Conservation (phyloP, 2,113 vertebrate genomes). For the Chinchilla lanigera region DNA sequence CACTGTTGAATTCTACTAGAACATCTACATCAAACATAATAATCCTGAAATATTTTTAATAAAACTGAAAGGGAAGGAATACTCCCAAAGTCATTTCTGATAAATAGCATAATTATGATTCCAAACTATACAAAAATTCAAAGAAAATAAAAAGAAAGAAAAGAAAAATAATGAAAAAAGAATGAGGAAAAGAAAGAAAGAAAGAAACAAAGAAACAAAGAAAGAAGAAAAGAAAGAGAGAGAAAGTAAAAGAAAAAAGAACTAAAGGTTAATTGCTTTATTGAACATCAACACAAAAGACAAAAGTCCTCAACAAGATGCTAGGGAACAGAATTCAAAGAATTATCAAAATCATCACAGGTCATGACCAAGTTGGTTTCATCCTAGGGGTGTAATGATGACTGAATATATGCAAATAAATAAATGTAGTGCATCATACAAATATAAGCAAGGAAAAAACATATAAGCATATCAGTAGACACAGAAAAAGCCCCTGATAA, state of each 20-base stretch:
- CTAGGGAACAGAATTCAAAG: background rate
- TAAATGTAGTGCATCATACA: background rate
- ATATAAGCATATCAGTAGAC: background rate
- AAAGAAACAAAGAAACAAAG: background rate
- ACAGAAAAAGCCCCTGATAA: background rate
- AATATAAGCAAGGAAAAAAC: background rate
- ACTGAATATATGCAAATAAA: background rate
- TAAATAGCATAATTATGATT: background rate
- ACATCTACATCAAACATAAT: background rate
- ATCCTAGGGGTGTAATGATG: background rate
- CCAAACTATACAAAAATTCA: background rate
- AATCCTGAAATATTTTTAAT: background rate
- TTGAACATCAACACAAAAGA: background rate
- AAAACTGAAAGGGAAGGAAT: background rate
- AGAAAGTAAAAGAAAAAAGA: background rate
- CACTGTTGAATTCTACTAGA: background rate
- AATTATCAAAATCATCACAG: background rate
- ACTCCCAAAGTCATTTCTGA: background rate
- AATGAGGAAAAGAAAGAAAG: no score
- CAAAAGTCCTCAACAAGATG: no score
- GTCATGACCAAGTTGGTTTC: background rate
- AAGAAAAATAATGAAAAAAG: no score
- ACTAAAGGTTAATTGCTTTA: no score
- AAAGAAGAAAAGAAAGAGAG: no score
- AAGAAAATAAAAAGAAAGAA: background rate